Percentiles rank a stretch among this genome's conserved stretches.
Evolutionary conservation across 2,888 invertebrate species (phyloP).

Genomic region (Ceriagrion tenellum): DNA sequence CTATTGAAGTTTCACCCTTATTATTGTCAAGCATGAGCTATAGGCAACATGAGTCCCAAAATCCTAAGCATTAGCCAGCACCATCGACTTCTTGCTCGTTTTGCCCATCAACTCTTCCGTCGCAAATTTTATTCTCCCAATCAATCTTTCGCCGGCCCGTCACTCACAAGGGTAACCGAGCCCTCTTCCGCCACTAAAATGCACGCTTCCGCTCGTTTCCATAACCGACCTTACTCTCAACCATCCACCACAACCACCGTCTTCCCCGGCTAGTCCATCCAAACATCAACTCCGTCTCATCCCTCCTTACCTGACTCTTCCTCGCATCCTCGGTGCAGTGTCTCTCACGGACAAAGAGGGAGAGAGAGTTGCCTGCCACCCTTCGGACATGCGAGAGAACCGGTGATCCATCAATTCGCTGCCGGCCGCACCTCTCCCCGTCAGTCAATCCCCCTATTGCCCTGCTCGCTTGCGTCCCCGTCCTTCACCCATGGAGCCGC

Average conservation of each 20-base stretch:
- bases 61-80: background rate
- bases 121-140: constrained; percentile 38
- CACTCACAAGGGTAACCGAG: constrained; percentile 8
- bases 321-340: background rate
- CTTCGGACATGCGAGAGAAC: constrained; percentile 7
- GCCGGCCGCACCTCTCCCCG: background rate
- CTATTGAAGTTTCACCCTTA: too few relatives aligned
- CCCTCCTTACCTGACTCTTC: constrained; percentile 44
- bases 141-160: constrained; percentile 49
- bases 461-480: background rate
- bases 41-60: background rate
- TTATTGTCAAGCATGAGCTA: too few relatives aligned
- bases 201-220: background rate
- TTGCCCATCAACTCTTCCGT: constrained; percentile 46
- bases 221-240: background rate
- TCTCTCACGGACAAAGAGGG: background rate
- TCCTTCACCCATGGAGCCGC: background rate
- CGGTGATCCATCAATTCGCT: constrained; percentile 59
- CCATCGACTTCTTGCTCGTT: background rate
- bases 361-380: background rate
- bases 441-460: background rate
- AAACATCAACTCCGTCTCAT: background rate
- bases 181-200: constrained; percentile 14
- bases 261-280: background rate
- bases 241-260: background rate